phyloP scores from a whole-genome alignment of 2,797 vertebrate species.

The Columba guinea region DNA sequence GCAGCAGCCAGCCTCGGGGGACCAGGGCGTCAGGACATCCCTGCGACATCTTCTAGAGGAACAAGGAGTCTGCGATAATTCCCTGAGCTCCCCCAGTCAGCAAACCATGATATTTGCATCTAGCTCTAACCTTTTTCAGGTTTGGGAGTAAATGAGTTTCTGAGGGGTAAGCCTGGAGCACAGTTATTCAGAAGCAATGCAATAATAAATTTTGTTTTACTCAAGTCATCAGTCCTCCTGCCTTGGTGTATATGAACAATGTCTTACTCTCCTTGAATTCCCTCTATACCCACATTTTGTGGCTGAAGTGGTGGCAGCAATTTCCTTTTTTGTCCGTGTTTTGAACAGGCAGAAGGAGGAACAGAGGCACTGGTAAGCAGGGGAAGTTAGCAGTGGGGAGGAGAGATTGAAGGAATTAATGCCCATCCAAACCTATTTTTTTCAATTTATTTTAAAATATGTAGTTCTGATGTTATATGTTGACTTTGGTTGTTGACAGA shows the following conservation, averaged over 20 bases:
- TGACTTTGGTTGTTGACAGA: background rate
- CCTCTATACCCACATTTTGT: background rate
- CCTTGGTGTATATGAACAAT: background rate
- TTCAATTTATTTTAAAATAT: background rate
- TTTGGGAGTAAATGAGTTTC: background rate
- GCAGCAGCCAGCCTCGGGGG: background rate
- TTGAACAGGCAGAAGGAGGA: background rate
- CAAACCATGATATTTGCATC: background rate
- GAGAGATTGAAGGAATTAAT: background rate
- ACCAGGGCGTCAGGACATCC: background rate
- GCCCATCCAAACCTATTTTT: background rate
- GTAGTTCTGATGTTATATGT: background rate
- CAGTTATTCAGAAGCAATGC: background rate
- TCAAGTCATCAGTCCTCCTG: background rate
- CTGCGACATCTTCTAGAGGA: background rate
- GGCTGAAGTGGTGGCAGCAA: background rate
- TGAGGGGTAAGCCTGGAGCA: background rate
- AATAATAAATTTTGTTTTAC: background rate
- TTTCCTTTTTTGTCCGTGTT: background rate
- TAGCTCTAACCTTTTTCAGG: background rate
- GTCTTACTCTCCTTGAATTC: background rate
- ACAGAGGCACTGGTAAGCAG: background rate
- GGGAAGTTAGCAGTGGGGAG: background rate
- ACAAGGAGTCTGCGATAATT: background rate
- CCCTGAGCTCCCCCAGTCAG: background rate